Percentiles rank a stretch among this genome's conserved stretches.
These are phyloP conservation scores for Hermaeophaga mercurialis DNA, from an alignment of 2,888 invertebrate genomes.

Conservation along the genomic window DNA sequence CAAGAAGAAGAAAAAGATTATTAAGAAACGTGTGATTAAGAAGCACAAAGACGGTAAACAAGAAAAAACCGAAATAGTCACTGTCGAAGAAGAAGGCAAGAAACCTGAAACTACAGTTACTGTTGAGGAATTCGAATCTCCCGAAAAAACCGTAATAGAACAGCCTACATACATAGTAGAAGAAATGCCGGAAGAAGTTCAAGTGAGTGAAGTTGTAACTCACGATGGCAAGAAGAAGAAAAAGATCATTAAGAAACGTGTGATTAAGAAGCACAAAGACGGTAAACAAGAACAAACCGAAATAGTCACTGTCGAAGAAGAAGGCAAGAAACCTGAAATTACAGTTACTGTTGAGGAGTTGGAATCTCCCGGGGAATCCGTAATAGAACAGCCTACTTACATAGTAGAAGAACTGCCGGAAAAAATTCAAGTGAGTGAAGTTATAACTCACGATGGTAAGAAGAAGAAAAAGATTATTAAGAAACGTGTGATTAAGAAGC, in stretches of 20 bases:
- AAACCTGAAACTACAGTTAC: slow-evolving; percentile 49
- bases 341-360: slow-evolving; percentile 54
- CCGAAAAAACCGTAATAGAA: slow-evolving; percentile 49
- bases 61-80: slow-evolving; percentile 51
- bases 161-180: slow-evolving; percentile 34
- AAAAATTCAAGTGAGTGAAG: slow-evolving; percentile 40
- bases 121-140: slow-evolving; percentile 43
- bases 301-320: slow-evolving; percentile 45
- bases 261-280: slow-evolving; percentile 50
- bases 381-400: slow-evolving; percentile 45
- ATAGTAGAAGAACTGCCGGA: slow-evolving; percentile 43
- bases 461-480: slow-evolving; percentile 37
- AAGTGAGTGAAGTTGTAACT: slow-evolving; percentile 39
- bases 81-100: slow-evolving; percentile 49
- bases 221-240: slow-evolving; percentile 5
- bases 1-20: slow-evolving; percentile 34
- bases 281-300: slow-evolving; percentile 51
- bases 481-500: slow-evolving; percentile 57
- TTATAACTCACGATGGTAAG: slow-evolving; percentile 38
- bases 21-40: slow-evolving; percentile 54
- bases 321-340: slow-evolving; percentile 40
- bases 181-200: slow-evolving; percentile 41
- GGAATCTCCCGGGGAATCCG: slow-evolving; percentile 48
- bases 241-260: slow-evolving; percentile 47
- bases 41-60: slow-evolving; percentile 51